phyloP scores from a whole-genome alignment of 2,113 vertebrate genomes.

The Urocolius indicus region DNA sequence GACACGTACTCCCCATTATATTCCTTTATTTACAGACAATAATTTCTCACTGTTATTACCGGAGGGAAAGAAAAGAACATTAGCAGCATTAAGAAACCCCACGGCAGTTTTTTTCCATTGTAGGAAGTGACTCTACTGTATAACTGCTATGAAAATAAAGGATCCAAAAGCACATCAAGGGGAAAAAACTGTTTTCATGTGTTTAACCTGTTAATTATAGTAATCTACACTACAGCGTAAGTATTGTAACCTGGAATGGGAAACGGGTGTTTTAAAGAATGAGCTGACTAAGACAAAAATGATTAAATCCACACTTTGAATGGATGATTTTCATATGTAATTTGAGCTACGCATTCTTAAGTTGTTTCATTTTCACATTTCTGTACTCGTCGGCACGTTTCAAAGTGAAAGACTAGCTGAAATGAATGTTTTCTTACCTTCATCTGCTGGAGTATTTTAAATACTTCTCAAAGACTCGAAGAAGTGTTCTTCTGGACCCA shows the following conservation, averaged over 20 bases:
- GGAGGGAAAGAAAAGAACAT: slow-evolving; percentile 54
- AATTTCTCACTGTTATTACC: slow-evolving; percentile 66
- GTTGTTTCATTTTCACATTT: slow-evolving; percentile 69
- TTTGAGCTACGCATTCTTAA: slow-evolving; percentile 54
- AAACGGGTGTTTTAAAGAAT: slow-evolving; percentile 63
- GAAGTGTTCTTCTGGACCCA: not conserved
- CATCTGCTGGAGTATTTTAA: slow-evolving; percentile 21
- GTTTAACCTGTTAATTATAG: slow-evolving; percentile 71
- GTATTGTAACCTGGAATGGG: slow-evolving; percentile 63
- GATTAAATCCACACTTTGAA: slow-evolving; percentile 64
- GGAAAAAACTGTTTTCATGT: slow-evolving; percentile 62
- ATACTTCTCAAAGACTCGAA: slow-evolving; percentile 13
- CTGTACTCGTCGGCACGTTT: slow-evolving; percentile 12
- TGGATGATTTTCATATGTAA: slow-evolving; percentile 38
- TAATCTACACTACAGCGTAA: slow-evolving; percentile 56
- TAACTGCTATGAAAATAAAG: slow-evolving; percentile 51
- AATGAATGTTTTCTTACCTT: slow-evolving; percentile 57
- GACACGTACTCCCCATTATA: slow-evolving; percentile 39
- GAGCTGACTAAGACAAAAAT: slow-evolving; percentile 63
- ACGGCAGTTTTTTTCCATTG: slow-evolving; percentile 19
- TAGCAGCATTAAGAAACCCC: slow-evolving; percentile 52
- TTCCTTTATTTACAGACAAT: slow-evolving; percentile 68
- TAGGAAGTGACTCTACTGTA: slow-evolving; percentile 44
- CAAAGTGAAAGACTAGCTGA: slow-evolving; percentile 21
- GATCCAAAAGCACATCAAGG: slow-evolving; percentile 59